A percentile compares a stretch with the other conserved stretches of the same genome.
Conservation (phyloP, 2,113 vertebrate genomes). For the Pandion haliaetus region DNA sequence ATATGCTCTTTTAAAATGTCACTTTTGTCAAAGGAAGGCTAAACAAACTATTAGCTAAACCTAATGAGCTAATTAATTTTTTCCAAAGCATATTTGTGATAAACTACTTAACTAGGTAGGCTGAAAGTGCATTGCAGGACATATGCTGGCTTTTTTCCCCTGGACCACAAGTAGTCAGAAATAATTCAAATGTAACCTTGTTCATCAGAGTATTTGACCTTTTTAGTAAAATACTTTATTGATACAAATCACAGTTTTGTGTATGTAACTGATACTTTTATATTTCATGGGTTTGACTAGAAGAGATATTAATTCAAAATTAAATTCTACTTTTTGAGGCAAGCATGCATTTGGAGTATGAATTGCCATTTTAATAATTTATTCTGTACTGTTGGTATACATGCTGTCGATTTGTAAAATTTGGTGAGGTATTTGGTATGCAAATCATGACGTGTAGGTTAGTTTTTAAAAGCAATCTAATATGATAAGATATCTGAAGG, state of each 20-base stretch:
- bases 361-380: background rate
- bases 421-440: rapidly evolving
- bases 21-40: slow-evolving; percentile 28
- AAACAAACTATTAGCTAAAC: slow-evolving; percentile 20
- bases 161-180: background rate
- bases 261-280: background rate
- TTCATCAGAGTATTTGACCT: background rate
- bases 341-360: background rate
- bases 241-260: background rate
- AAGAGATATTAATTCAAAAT: background rate
- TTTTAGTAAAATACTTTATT: background rate
- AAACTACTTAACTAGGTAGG: background rate
- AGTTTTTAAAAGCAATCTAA: background rate
- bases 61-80: slow-evolving; percentile 55
- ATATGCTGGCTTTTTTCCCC: background rate
- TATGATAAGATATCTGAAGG: background rate
- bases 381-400: background rate
- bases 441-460: rapidly evolving
- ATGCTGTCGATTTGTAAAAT: background rate
- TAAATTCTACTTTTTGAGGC: background rate
- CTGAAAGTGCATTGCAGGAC: background rate
- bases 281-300: background rate
- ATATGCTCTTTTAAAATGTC: slow-evolving; percentile 21
- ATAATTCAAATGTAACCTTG: background rate
- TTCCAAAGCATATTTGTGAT: slow-evolving; percentile 25